phyloP scores from a whole-genome alignment of 2,113 vertebrate species.

The Tachysurus vachellii region DNA sequence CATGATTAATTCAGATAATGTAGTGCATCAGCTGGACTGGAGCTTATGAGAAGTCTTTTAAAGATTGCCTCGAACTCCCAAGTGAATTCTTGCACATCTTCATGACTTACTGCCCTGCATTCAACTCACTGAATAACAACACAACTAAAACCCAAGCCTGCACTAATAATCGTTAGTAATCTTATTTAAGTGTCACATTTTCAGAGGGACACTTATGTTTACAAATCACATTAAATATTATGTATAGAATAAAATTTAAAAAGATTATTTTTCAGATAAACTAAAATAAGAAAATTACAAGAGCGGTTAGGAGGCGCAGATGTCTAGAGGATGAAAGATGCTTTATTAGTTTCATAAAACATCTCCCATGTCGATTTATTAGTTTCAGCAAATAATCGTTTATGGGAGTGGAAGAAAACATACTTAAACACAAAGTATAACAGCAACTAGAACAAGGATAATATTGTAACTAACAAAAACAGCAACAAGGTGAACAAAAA shows the following conservation, averaged over 20 bases:
- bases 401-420: background rate
- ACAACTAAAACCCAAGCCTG: background rate
- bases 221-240: background rate
- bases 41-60: conserved; percentile 12
- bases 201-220: background rate
- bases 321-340: background rate
- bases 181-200: background rate
- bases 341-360: background rate
- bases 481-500: too few species aligned
- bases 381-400: background rate
- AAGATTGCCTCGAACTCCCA: conserved; percentile 5
- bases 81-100: background rate
- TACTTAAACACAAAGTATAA: background rate
- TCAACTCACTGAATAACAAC: background rate
- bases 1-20: conserved; percentile 60
- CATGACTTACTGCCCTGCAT: conserved; percentile 47
- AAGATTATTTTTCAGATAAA: background rate
- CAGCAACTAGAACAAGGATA: background rate
- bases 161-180: background rate
- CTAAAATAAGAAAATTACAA: background rate
- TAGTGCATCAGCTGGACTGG: conserved; percentile 9
- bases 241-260: background rate
- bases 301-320: background rate
- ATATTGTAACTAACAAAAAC: too few species aligned
- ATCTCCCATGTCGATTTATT: background rate